These are phyloP conservation scores for Oscheius sp. DNA, from an alignment of 2,888 invertebrate species.

Conservation along the genomic window DNA sequence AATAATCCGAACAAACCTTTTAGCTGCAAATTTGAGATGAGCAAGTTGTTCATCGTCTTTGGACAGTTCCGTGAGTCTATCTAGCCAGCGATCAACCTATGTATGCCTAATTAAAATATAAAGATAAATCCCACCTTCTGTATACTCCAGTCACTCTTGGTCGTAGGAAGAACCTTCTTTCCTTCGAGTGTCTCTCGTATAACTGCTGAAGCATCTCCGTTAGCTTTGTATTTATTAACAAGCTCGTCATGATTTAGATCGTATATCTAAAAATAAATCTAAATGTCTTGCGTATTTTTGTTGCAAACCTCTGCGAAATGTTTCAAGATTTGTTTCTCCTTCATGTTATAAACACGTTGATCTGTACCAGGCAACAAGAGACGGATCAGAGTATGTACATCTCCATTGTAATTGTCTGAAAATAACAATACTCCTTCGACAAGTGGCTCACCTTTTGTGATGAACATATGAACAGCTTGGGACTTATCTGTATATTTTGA, in stretches of 20 bases:
- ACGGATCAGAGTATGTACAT: conserved; percentile 81
- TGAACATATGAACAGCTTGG: conserved; percentile 40
- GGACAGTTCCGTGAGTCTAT: conserved; percentile 82
- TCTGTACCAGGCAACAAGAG: conserved; percentile 85
- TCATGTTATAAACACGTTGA: conserved; percentile 89
- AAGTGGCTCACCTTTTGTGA: conserved; percentile 45
- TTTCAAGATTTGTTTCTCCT: conserved; percentile 90
- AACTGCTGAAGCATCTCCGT: conserved; percentile 87
- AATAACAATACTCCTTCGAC: not conserved
- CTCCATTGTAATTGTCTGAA: conserved; percentile 54
- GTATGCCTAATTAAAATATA: not conserved
- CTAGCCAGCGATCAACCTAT: conserved; percentile 81
- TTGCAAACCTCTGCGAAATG: conserved; percentile 79
- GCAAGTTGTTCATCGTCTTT: conserved; percentile 88
- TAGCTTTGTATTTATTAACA: conserved; percentile 85
- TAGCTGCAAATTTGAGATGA: conserved; percentile 82
- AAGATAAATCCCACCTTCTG: conserved; percentile 46
- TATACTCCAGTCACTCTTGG: conserved; percentile 55
- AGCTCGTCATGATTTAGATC: conserved; percentile 83
- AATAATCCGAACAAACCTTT: conserved; percentile 72
- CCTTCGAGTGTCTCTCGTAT: conserved; percentile 83
- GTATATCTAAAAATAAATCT: conserved; percentile 78
- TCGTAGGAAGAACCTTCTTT: conserved; percentile 77
- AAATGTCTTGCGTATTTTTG: too few relatives aligned
- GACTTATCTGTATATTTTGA: conserved; percentile 52